Conservation (phyloP, 2,113 vertebrate species). For the Pimephales promelas region DNA sequence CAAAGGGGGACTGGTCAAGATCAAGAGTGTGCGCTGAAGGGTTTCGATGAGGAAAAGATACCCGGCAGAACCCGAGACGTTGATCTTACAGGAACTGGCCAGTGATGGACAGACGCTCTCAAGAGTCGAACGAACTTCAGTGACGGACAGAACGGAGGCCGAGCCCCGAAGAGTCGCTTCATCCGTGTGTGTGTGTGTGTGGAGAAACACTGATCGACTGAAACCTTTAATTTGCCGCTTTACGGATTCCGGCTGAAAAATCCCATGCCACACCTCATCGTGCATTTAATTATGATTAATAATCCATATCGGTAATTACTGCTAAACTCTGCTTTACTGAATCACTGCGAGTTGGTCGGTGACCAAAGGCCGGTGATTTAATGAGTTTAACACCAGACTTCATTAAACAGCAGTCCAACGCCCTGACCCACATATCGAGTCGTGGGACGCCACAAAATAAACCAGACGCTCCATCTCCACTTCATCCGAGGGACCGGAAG, state of each 20-base stretch:
- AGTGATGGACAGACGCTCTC: too few species aligned
- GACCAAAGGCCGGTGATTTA: conserved; percentile 25
- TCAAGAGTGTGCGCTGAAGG: conserved; percentile 9
- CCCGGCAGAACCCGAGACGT: conserved; percentile 3
- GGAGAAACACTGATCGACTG: conserved; percentile 64
- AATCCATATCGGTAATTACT: conserved; percentile 29
- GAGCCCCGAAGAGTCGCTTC: neutral
- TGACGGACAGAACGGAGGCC: neutral
- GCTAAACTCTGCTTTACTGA: neutral
- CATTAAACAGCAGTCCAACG: conserved; percentile 31
- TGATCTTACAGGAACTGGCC: neutral
- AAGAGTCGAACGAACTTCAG: neutral
- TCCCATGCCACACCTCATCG: neutral
- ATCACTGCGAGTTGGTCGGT: too few species aligned
- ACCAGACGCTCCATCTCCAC: neutral
- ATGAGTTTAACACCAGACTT: conserved; percentile 33
- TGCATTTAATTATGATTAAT: conserved; percentile 38
- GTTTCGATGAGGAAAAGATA: neutral
- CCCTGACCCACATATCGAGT: conserved; percentile 25
- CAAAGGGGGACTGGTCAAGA: conserved; percentile 26
- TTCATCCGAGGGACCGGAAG: neutral
- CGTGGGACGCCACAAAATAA: conserved; percentile 1
- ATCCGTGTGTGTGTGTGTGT: conserved; percentile 33
- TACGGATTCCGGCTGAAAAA: neutral
- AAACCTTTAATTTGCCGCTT: conserved; percentile 67